Evolutionary conservation across 2,888 invertebrate species (phyloP), one percentile per base, ranked within the genome.

Genomic region (Trisateles emortualis): DNA sequence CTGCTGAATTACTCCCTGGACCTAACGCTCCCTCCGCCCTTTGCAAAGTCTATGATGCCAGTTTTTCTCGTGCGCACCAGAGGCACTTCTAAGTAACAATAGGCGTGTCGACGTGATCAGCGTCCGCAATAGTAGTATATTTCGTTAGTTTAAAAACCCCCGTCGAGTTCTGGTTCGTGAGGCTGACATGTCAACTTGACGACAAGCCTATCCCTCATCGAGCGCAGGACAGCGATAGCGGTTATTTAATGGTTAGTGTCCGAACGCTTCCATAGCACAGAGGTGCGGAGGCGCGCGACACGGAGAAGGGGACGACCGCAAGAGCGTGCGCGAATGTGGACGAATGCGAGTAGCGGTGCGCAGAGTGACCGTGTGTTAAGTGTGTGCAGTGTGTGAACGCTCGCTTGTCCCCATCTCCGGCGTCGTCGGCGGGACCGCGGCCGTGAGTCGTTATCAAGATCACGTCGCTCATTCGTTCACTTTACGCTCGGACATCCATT

Each of bases 21-120:
- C 92, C 94, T 41, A 93, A 93, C 51, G 93, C 93, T 29, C 92
- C 92, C 26, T 92, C 92, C 47, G 91, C 94, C 65, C 95, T 97
- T 77, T 97, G 97, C 94, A 98, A 97, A 93, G 94, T 97, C 75
- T 98, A 97, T 93, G 97, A 97, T 88, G 95, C 96, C 85, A 96
- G 96, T 82, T 97, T 97, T 91, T 95, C 95, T 70, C 96, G 96
- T 93, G 95, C 95, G 84, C 95, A 94, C 83, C 92, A 92, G 86
- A 88, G 90, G 88, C 93, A 93, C 84, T 93, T 93, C 81, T 93
- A 86, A 90, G 77, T 79, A 71, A 65, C 58, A 74, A 74, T 72
- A 83, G 81, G 74, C 72, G 77, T 82, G 84, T 86, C 82, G 84
- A 87, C 89, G 88, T 86, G 84, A 86, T 84, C 81, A 81, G 78